These are phyloP conservation scores for Magallana ariakensis DNA, from an alignment of 1,140 invertebrate genomes.

Conservation along the genomic window DNA sequence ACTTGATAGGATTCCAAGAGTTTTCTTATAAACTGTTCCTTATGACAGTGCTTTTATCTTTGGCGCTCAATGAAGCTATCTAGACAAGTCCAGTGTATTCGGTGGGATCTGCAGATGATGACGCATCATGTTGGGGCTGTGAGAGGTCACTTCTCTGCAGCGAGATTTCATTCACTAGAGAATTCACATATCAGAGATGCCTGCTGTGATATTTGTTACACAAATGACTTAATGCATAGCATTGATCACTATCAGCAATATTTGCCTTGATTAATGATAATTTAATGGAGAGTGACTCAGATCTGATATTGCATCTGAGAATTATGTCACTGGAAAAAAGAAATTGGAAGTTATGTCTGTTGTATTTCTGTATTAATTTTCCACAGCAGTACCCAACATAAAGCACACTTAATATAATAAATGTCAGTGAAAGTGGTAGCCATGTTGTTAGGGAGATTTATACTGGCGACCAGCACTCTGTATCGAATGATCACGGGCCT, in stretches of 20 bases:
- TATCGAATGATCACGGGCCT: no score
- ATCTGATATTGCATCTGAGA: background rate
- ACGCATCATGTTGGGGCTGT: background rate
- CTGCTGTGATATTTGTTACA: slow-evolving; percentile 2
- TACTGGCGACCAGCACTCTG: no score
- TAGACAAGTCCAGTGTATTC: background rate
- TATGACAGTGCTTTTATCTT: background rate
- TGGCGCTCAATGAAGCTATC: background rate
- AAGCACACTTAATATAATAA: no score
- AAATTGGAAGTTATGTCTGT: no score
- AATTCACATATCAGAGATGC: background rate
- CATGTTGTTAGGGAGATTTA: no score
- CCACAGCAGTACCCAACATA: no score
- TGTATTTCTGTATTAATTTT: no score
- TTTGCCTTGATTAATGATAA: slow-evolving; percentile 9
- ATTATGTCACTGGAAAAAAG: background rate
- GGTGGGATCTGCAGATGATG: background rate
- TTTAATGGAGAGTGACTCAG: slow-evolving; percentile 11
- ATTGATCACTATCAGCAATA: slow-evolving; percentile 5
- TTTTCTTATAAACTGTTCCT: background rate
- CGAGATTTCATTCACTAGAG: background rate
- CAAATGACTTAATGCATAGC: background rate
- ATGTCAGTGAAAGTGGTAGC: no score
- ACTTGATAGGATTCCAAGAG: no score
- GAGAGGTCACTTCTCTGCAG: background rate